Evolutionary conservation across 2,888 invertebrate genomes (phyloP), one percentile per base, ranked within the genome.

Genomic region (Eupithecia dodoneata): DNA sequence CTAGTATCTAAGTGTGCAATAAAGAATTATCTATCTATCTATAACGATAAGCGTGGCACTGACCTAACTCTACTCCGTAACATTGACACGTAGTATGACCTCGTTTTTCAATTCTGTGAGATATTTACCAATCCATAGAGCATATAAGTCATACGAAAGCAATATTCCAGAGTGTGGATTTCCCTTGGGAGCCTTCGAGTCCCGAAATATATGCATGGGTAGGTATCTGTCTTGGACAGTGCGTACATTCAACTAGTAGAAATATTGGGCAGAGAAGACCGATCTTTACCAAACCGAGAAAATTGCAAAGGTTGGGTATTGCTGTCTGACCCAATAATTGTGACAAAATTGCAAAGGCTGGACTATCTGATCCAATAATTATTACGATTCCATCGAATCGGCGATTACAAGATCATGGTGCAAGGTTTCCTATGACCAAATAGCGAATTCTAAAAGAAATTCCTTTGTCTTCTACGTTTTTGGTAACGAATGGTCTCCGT

Each of bases 101-200:
- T 69, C 63, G 63, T 66, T 70, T 47, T 70, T 70, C 47, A 70
- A 70, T 70, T 18, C 18, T 9, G 70, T 47, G 45, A 70, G 47
- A 47, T 70, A 66, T 72, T 69, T 74, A 74, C 71, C 65, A 63
- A 74, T 75, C 72, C 73, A 75, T 70, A 75, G 30, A 72, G 42
- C 55, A n/a, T 65, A 73, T 77, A 72, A 52, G 77, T 77, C 77
- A 75, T 73, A 55, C 47, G 72, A 73, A 77, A 74, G 78, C 74
- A 76, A 78, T 78, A 76, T 76, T 65, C 65, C 30, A 59, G 66
- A 72, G 75, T 59, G 65, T 18, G 71, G 72, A 78, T 78, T 76
- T 78, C 76, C 78, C 76, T 41, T 1, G 74, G 69, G 78, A 67
- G 67, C 67, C 12, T 63, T 41, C 49, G 45, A 44, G 71, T 41